Conservation (phyloP, 2,888 invertebrate genomes). For the Teinopalpus imperialis region DNA sequence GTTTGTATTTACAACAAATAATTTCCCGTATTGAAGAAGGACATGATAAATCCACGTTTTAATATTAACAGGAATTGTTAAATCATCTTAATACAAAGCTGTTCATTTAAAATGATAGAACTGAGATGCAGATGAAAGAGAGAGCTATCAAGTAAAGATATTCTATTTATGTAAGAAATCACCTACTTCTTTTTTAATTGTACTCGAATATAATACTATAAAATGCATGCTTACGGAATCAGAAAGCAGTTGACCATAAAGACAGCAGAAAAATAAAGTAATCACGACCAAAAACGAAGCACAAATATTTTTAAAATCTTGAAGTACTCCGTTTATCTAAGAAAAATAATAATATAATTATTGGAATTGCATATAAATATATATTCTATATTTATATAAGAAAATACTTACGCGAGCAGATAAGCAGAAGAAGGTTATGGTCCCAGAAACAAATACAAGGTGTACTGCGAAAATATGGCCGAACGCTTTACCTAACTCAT, state of each 20-base stretch:
- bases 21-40: no score
- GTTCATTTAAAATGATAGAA: no score
- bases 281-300: constrained; percentile 1
- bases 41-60: no score
- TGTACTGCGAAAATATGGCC: constrained; percentile 15
- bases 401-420: constrained; percentile 16
- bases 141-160: no score
- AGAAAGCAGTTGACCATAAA: constrained; percentile 12
- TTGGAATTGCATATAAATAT: background rate
- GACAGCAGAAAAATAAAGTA: constrained; percentile 15
- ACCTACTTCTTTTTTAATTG: background rate
- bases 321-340: constrained; percentile 12
- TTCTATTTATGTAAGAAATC: background rate
- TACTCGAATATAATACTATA: background rate
- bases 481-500: constrained; percentile 10
- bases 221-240: constrained; percentile 3
- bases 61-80: no score
- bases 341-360: no score
- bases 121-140: no score
- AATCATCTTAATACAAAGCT: no score
- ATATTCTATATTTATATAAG: background rate
- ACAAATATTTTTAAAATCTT: constrained; percentile 12
- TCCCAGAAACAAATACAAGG: constrained; percentile 15
- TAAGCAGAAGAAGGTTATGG: constrained; percentile 11
- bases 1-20: no score